Percentiles rank a stretch among this genome's conserved stretches.
phyloP scores from a whole-genome alignment of 2,797 vertebrate genomes.

The Tadarida brasiliensis region DNA sequence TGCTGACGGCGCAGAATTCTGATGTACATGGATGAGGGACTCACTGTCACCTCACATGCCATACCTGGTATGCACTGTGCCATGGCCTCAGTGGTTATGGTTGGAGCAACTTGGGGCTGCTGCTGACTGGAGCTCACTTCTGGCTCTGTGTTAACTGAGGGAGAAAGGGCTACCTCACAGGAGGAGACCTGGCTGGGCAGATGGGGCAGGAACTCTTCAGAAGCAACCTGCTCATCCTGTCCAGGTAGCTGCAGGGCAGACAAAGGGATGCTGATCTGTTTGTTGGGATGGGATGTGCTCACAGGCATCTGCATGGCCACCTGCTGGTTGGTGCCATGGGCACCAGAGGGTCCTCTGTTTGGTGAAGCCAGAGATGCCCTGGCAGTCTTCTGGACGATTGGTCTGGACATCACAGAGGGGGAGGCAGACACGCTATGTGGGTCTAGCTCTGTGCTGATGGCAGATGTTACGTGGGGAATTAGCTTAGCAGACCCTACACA shows the following conservation, averaged over 20 bases:
- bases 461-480: slow-evolving; percentile 62
- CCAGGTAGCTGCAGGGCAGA: slow-evolving; percentile 90
- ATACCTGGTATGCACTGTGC: slow-evolving; percentile 91
- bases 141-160: slow-evolving; percentile 88
- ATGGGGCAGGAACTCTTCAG: slow-evolving; percentile 87
- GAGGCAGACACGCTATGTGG: slow-evolving; percentile 85
- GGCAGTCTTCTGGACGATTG: slow-evolving; percentile 81
- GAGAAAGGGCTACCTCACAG: slow-evolving; percentile 86
- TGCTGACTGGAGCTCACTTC: slow-evolving; percentile 93
- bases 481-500: slow-evolving; percentile 84
- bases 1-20: slow-evolving; percentile 55
- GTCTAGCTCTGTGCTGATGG: slow-evolving; percentile 85
- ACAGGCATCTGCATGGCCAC: slow-evolving; percentile 88
- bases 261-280: slow-evolving; percentile 89
- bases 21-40: slow-evolving; percentile 35
- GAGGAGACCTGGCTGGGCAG: slow-evolving; percentile 83
- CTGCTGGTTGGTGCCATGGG: slow-evolving; percentile 80
- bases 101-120: slow-evolving; percentile 83
- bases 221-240: slow-evolving; percentile 87
- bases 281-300: slow-evolving; percentile 88
- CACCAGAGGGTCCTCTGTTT: slow-evolving; percentile 79
- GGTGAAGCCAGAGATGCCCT: slow-evolving; percentile 86
- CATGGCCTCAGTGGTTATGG: slow-evolving; percentile 84
- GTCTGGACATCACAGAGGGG: slow-evolving; percentile 80
- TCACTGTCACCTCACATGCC: slow-evolving; percentile 63